phyloP scores from a whole-genome alignment of 2,113 vertebrate species.

The Saccopteryx bilineata region DNA sequence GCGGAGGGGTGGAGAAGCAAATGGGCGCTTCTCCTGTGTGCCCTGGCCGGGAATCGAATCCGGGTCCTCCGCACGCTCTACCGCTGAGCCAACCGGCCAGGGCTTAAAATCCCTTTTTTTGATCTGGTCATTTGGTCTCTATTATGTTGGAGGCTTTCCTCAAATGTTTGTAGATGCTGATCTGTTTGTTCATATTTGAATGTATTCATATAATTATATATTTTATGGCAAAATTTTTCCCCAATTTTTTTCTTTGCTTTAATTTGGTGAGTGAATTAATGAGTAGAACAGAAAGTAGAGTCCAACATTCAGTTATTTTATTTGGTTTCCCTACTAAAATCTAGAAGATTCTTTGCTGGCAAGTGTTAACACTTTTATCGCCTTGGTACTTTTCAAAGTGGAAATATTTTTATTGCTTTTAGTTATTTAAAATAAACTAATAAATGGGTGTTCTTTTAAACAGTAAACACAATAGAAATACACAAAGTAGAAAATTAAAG shows the following conservation, averaged over 20 bases:
- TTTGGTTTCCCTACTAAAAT: neutral
- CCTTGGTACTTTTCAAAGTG: constrained; percentile 8
- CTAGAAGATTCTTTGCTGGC: neutral
- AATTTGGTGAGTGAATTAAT: neutral
- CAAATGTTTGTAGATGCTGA: neutral
- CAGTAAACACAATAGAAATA: neutral
- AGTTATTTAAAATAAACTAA: constrained; percentile 47
- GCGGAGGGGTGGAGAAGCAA: too few species aligned
- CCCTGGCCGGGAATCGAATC: too few species aligned
- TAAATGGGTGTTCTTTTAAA: neutral
- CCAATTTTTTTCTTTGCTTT: neutral
- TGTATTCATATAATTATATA: neutral
- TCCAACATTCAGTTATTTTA: neutral
- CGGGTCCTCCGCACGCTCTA: too few species aligned
- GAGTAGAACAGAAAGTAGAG: neutral
- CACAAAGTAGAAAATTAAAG: constrained; percentile 48
- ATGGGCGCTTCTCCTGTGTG: too few species aligned
- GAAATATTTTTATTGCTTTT: constrained; percentile 58
- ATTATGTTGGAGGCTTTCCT: neutral
- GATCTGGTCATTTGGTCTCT: neutral
- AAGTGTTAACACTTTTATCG: constrained; percentile 21
- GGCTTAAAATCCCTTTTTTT: neutral
- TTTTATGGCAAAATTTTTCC: neutral
- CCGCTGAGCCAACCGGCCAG: too few species aligned
- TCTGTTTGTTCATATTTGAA: neutral